phyloP scores from a whole-genome alignment of 2,797 vertebrate species.

The Jordanella pulchra region DNA sequence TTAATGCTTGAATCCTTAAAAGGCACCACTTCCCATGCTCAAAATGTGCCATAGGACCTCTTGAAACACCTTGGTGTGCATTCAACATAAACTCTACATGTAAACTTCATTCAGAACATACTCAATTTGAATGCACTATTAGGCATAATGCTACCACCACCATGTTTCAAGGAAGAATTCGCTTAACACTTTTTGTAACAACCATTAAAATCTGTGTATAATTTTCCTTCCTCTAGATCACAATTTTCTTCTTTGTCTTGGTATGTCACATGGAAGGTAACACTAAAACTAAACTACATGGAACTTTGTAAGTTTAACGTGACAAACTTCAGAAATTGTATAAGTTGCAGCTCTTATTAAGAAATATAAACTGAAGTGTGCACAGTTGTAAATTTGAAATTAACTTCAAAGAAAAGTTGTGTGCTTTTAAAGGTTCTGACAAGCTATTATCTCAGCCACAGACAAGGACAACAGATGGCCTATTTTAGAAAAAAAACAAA shows the following conservation, averaged over 20 bases:
- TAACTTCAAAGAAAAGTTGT: slow-evolving; percentile 33
- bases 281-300: too few relatives aligned
- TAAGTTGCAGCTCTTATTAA: slow-evolving; percentile 31
- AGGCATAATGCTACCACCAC: neutral
- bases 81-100: too few relatives aligned
- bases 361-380: slow-evolving; percentile 31
- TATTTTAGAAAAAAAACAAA: slow-evolving; percentile 40
- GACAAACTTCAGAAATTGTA: slow-evolving; percentile 5
- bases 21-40: too few relatives aligned
- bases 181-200: neutral
- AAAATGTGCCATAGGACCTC: too few relatives aligned
- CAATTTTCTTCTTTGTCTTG: too few relatives aligned
- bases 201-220: neutral
- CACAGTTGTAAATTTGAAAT: slow-evolving; percentile 36
- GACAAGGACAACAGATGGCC: slow-evolving; percentile 44
- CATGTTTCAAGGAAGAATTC: neutral
- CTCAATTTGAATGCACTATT: too few relatives aligned
- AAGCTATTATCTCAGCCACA: slow-evolving; percentile 29
- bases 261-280: too few relatives aligned
- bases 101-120: too few relatives aligned
- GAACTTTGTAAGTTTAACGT: neutral
- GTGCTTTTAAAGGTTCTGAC: slow-evolving; percentile 35
- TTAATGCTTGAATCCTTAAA: too few relatives aligned
- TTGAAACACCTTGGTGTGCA: too few relatives aligned
- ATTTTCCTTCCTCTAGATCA: neutral